Percentiles rank a stretch among this genome's conserved stretches.
Conservation (phyloP, 1,140 invertebrate species). For the Belonocnema kinseyi region DNA sequence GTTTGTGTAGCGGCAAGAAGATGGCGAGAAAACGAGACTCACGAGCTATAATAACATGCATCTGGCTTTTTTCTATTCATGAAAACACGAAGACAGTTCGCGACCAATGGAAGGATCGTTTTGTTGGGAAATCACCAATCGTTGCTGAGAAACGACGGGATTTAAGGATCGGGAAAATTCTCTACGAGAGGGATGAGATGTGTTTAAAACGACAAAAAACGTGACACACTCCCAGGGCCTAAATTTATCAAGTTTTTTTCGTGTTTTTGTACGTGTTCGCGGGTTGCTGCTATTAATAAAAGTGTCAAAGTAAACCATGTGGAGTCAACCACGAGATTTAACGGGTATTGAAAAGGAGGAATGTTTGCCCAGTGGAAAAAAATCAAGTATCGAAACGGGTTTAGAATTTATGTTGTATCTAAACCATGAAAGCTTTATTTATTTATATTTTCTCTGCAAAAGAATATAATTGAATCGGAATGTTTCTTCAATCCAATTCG, state of each 20-base stretch:
- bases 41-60: constrained; percentile 61
- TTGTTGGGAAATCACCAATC: constrained; percentile 17
- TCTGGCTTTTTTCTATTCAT: constrained; percentile 47
- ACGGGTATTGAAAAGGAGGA: not conserved
- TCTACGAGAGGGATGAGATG: not conserved
- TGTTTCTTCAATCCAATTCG: too few relatives aligned
- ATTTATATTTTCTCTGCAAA: not conserved
- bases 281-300: constrained; percentile 24
- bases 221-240: constrained; percentile 20
- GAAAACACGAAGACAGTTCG: constrained; percentile 17
- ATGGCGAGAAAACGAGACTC: constrained; percentile 49
- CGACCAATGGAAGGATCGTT: not conserved
- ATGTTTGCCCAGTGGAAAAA: not conserved
- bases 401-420: too few relatives aligned
- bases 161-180: not conserved
- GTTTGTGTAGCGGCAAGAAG: constrained; percentile 65
- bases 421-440: not conserved
- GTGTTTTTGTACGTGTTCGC: constrained; percentile 28
- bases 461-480: not conserved
- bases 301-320: constrained; percentile 31
- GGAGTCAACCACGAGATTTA: constrained; percentile 8
- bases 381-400: not conserved
- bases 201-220: constrained; percentile 6
- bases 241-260: constrained; percentile 26
- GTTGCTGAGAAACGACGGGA: not conserved